Evolutionary conservation across 1,140 invertebrate genomes (phyloP).

Genomic region (Megathymus violae): DNA sequence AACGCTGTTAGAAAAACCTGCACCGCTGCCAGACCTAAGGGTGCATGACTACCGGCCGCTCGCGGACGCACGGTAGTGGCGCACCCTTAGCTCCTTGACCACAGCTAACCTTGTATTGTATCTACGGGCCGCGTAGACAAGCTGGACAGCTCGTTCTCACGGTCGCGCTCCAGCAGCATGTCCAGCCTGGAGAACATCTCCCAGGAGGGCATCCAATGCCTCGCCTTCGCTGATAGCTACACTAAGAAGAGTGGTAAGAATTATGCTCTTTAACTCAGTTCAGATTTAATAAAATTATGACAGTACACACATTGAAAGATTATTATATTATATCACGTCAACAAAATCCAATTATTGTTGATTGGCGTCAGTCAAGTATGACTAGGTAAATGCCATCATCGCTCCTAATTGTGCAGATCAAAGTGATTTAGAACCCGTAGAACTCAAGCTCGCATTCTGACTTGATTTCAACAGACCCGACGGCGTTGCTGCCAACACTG

Average conservation of each 20-base stretch:
- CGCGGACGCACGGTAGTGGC: slow-evolving; percentile 11
- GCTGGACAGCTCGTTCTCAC: slow-evolving; percentile 97
- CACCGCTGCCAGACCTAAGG: slow-evolving; percentile 37
- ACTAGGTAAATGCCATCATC: no score
- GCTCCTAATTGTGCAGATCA: no score
- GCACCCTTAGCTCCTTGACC: slow-evolving; percentile 22
- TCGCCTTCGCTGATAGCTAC: slow-evolving; percentile 98
- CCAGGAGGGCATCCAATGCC: slow-evolving; percentile 97
- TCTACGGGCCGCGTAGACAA: slow-evolving; percentile 94
- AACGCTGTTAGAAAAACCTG: background rate
- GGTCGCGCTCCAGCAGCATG: slow-evolving; percentile 98
- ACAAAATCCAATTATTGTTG: no score
- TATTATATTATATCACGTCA: no score
- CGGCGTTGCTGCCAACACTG: slow-evolving; percentile 90
- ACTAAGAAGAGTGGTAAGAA: slow-evolving; percentile 95
- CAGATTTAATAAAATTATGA: no score
- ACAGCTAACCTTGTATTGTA: slow-evolving; percentile 68
- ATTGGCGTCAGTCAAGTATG: no score
- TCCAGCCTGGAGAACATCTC: slow-evolving; percentile 98
- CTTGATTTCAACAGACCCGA: slow-evolving; percentile 86
- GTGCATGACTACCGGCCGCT: slow-evolving; percentile 34
- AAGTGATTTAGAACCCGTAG: background rate
- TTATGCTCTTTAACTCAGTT: no score
- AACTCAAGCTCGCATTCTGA: no score
- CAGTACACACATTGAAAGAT: no score